Evolutionary conservation across 1,140 invertebrate genomes (phyloP), one percentile per base, ranked within the genome.

Genomic region (Chymomyza costata): DNA sequence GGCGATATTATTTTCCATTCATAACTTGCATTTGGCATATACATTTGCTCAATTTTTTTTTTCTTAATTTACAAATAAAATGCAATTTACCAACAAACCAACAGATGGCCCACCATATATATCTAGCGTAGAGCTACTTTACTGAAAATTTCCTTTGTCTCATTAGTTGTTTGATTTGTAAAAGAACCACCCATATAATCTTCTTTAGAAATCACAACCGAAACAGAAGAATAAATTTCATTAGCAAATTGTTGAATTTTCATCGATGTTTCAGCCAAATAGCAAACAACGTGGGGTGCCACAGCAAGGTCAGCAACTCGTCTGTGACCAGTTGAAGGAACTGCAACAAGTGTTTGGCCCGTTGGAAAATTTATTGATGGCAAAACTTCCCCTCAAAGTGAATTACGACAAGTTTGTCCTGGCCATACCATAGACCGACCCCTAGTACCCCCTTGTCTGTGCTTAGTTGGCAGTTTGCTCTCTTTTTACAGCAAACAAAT

Each of bases 331-430:
- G 14, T 41, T 16, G 7, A 28, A 8, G 16, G 18, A 45, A 46
- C 58, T 50, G 73, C 73, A 78, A 78, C 73, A 78, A 78, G 73
- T 78, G 73, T 58, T 78, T 48, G 64, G 59, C 51, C 5, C 47
- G 49, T 48, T 25, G 57, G 40, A 55, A 65, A 78, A 78, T 78
- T 78, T 78, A 78, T 78, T 45, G 73, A 67, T 58, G 63, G 59
- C 53, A 59, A 60, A 76, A 80, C 63, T 78, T 78, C 51, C 31
- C 31, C 65, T 73, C 55, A 57, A 56, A 73, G 73, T 78, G 64
- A 78, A 73, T 78, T 78, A 78, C 73, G 73, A 65, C 71, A 78
- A 76, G 66, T 78, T 78, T 38, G 55, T 37, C 51, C n/a, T 34
- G 18, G 28, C 44, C 28, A n/a, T n/a, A n/a, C 25, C 35, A n/a